These are phyloP conservation scores for Lemur catta DNA, from an alignment of 2,797 vertebrate genomes.

Conservation along the genomic window DNA sequence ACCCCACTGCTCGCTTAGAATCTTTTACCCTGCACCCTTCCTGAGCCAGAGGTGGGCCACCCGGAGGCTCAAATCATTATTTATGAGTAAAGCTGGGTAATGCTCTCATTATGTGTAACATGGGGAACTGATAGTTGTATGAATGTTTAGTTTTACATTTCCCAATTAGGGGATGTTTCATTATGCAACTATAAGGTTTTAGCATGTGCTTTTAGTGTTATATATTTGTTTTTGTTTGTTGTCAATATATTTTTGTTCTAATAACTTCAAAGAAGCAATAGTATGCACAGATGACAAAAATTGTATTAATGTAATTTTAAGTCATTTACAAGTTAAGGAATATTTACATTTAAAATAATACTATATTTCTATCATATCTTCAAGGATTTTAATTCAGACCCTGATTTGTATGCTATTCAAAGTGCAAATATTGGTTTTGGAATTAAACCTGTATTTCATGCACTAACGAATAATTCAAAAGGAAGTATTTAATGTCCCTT, in stretches of 20 bases:
- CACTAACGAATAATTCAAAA: slow-evolving; percentile 11
- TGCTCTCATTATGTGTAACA: background rate
- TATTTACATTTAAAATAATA: slow-evolving; percentile 46
- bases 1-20: too few species aligned
- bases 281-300: background rate
- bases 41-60: too few species aligned
- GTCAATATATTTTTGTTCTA: slow-evolving; percentile 18
- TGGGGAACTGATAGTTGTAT: background rate
- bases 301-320: slow-evolving; percentile 15
- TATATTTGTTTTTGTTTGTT: background rate
- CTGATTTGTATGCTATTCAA: slow-evolving; percentile 13
- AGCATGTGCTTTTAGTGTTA: background rate
- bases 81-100: background rate
- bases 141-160: slow-evolving; percentile 17
- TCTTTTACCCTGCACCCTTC: too few species aligned
- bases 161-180: background rate
- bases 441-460: slow-evolving; percentile 47
- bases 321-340: slow-evolving; percentile 37
- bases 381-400: slow-evolving; percentile 27
- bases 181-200: background rate
- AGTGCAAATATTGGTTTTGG: background rate
- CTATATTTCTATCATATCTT: slow-evolving; percentile 12
- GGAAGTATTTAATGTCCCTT: slow-evolving; percentile 1
- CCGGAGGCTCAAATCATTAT: background rate
- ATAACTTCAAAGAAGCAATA: slow-evolving; percentile 21